phyloP scores from a whole-genome alignment of 2,113 vertebrate species.

The Panthera uncia region DNA sequence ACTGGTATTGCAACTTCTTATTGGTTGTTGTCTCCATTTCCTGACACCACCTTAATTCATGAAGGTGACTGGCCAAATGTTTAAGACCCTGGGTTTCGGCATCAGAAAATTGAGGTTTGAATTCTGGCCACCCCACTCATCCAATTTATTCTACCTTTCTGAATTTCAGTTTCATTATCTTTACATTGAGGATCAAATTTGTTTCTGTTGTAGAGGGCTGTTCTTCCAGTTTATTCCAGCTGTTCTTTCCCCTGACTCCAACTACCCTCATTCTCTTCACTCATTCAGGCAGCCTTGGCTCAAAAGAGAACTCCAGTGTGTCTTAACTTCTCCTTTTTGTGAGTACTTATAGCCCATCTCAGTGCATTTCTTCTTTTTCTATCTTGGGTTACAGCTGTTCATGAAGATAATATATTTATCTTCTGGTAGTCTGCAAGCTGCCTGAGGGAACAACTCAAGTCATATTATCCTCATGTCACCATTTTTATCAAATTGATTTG shows the following conservation, averaged over 20 bases:
- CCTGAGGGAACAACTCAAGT: background rate
- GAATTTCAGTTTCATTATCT: background rate
- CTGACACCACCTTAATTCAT: background rate
- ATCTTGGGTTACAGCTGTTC: background rate
- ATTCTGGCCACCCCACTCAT: background rate
- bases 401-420: background rate
- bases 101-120: background rate
- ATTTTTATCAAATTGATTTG: background rate
- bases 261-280: too few relatives aligned
- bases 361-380: background rate
- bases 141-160: background rate
- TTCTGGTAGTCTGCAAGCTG: background rate
- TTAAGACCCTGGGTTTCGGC: background rate
- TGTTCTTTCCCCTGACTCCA: background rate
- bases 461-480: background rate
- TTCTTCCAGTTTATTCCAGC: background rate
- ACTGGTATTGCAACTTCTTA: background rate
- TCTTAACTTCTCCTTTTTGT: background rate
- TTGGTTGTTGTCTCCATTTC: background rate
- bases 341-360: background rate
- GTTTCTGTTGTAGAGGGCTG: background rate
- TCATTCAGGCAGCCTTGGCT: background rate
- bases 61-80: background rate
- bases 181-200: background rate
- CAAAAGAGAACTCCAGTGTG: background rate